Evolutionary conservation across 2,888 invertebrate species (phyloP).

Genomic region (Agrotis clavis): DNA sequence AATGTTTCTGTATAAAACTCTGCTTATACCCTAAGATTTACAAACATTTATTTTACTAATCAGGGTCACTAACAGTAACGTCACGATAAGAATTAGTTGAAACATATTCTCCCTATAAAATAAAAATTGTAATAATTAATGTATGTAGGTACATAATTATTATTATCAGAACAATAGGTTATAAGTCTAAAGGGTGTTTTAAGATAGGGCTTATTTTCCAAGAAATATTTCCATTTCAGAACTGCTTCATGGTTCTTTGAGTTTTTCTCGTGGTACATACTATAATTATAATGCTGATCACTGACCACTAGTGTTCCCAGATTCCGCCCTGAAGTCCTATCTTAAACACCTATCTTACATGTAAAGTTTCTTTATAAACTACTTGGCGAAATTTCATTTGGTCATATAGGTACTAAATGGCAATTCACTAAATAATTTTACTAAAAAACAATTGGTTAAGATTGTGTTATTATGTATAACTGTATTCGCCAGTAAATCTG

Average conservation of each 20-base stretch:
- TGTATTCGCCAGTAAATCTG: background rate
- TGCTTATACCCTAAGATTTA: slow-evolving; percentile 11
- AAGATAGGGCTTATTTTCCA: background rate
- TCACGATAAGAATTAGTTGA: slow-evolving; percentile 8
- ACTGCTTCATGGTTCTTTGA: background rate
- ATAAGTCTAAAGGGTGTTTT: background rate
- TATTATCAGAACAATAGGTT: background rate
- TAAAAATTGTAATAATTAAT: slow-evolving; percentile 1
- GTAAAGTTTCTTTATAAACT: background rate
- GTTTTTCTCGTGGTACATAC: background rate
- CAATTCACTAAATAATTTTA: background rate
- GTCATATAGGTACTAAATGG: slow-evolving; percentile 7
- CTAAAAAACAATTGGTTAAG: background rate
- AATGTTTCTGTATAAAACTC: slow-evolving; percentile 10
- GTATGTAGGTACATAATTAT: background rate
- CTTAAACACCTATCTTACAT: background rate
- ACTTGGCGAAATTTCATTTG: background rate
- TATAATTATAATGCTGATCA: background rate
- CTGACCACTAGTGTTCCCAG: background rate
- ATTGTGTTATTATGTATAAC: background rate
- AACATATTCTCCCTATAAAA: slow-evolving; percentile 15
- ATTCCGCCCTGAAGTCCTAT: background rate
- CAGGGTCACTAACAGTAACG: background rate
- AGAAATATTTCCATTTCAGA: background rate
- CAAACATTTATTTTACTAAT: slow-evolving; percentile 2